Base-by-base conservation (phyloP, 2,797 vertebrate species). In the Sparidentex hasta region DNA sequence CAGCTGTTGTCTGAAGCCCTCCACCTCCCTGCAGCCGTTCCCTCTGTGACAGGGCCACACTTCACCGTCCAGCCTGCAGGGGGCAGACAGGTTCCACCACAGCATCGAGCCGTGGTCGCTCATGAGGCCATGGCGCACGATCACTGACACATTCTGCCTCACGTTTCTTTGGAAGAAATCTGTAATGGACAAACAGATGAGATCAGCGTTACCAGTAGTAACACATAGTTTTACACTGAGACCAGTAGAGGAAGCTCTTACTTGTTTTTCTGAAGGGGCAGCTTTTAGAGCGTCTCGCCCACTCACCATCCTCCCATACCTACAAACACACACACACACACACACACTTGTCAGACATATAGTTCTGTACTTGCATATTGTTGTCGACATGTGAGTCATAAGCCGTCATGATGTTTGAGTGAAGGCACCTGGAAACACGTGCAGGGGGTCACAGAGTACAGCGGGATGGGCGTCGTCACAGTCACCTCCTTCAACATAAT, bases 61-160 rank as follows among this genome's bases (percentile, higher is more conserved):
- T 63, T 96, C 85, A 0, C 92, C 96, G 0, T 83, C 50, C 71
- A 97, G 70, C 12, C 93, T 90, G 0, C 98, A 99, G 23, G 96
- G 96, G 0, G 95, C 93, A 0, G 89, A 88, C 21, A 99, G 7
- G 48, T 83, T 94, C 94, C 95, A 98, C 41, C 43, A 72, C 71
- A 96, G 80, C 70, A 87, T 83, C 0, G 69, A 11, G 20, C 47
- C 43, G 0, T 41, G 1, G 27, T 80, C 43, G 41, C 78, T 79
- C 4, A 84, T 87, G 48, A 75, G 65, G 5, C 65, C 59, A 29
- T 75, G 88, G 3, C 0, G 14, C 20, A 94, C 82, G 2, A 89
- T 91, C 47, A 93, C 74, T 0, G 92, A 86, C 51, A 96, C 20
- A 11, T 95, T 95, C 21, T 81, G 62, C 92, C 83, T 78, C 2